Conservation (phyloP, 2,797 vertebrate species). For the Pelochelys cantorii region DNA sequence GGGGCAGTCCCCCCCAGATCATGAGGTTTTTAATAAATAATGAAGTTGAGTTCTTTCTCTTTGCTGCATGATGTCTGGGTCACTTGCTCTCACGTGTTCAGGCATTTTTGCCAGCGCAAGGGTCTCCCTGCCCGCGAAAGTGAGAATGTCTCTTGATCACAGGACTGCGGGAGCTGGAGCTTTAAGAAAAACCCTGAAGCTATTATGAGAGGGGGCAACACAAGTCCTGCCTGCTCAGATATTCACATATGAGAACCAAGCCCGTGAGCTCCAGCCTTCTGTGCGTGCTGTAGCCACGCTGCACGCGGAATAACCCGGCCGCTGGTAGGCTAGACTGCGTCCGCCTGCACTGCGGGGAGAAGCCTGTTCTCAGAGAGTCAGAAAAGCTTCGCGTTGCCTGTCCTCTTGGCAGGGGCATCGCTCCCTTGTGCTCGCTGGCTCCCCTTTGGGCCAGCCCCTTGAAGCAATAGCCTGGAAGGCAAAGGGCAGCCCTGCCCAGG, state of each 20-base stretch:
- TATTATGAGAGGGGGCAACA: not conserved
- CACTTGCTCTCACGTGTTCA: not conserved
- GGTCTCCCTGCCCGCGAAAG: no score
- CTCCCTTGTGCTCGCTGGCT: not conserved
- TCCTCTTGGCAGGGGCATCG: not conserved
- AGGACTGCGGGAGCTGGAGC: not conserved
- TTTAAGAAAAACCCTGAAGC: not conserved
- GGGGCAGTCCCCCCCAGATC: not conserved
- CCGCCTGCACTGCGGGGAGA: not conserved
- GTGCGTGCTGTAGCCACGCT: not conserved
- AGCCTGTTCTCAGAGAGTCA: not conserved
- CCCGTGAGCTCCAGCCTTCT: not conserved
- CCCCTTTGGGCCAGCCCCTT: not conserved
- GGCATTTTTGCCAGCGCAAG: no score
- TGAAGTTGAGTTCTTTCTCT: not conserved
- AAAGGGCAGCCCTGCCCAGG: not conserved
- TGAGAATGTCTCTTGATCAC: not conserved
- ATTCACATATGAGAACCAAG: not conserved
- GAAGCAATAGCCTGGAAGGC: accelerated
- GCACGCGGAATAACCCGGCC: not conserved
- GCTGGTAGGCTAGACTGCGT: not conserved
- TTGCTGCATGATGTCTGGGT: not conserved
- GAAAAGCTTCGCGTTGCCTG: not conserved
- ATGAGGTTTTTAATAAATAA: not conserved
- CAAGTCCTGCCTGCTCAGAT: not conserved